A percentile compares a stretch with the other conserved stretches of the same genome.
Evolutionary conservation across 2,113 vertebrate species (phyloP).

Genomic region (Tapirus terrestris): DNA sequence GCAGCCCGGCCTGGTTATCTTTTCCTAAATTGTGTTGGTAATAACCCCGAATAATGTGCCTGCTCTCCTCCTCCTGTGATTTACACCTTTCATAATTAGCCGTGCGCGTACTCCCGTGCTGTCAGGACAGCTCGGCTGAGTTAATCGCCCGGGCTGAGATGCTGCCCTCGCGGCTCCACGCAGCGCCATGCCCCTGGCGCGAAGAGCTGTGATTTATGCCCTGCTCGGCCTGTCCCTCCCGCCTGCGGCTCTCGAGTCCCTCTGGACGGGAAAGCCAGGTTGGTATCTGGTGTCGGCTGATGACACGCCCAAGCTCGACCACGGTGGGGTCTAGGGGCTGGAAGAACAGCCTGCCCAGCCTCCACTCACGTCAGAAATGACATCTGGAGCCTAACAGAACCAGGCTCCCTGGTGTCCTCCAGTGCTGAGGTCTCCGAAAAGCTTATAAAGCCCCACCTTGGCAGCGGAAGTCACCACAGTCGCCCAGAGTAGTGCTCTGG

Average conservation of each 20-base stretch:
- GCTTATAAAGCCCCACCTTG: not conserved
- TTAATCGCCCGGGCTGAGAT: not conserved
- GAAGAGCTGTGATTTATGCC: not conserved
- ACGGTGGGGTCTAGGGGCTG: rapidly evolving
- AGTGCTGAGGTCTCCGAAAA: not conserved
- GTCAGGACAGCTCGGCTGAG: rapidly evolving
- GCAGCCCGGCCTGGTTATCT: not conserved
- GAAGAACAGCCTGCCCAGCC: rapidly evolving
- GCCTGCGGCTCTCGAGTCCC: rapidly evolving
- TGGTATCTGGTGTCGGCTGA: not conserved
- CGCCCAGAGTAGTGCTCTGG: not conserved
- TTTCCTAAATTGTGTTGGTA: not conserved
- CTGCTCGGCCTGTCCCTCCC: rapidly evolving
- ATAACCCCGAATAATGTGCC: conserved; percentile 23
- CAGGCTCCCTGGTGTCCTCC: not conserved
- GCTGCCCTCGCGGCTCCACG: not conserved
- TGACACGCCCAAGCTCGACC: rapidly evolving
- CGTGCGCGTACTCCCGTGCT: not conserved
- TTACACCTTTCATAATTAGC: conserved; percentile 53
- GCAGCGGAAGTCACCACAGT: rapidly evolving
- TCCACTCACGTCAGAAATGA: not conserved
- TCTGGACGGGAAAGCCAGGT: not conserved
- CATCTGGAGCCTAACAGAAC: not conserved
- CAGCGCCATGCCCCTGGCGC: not conserved
- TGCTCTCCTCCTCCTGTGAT: not conserved